Base-by-base conservation (phyloP, 2,113 vertebrate species). In the Periophthalmodon schlosseri region DNA sequence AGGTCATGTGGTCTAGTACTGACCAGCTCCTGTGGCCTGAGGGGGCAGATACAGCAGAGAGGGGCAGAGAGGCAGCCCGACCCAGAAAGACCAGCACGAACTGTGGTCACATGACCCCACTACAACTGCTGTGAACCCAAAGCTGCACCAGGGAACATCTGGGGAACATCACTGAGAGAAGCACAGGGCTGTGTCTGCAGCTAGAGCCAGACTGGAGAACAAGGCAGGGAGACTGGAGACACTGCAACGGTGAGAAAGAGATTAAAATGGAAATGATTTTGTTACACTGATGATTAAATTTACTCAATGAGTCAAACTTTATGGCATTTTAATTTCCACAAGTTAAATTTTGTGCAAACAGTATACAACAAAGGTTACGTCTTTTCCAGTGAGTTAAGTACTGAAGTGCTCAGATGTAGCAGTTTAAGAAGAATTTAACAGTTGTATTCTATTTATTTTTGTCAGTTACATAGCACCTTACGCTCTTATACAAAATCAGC, bases 21-120 rank as follows among this genome's bases (percentile, higher is more conserved):
- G 88, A 85, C 85, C 90, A 78, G 84, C 49, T 49, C 67, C 54
- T 11, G 39, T 83, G 70, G 73, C 91, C 88, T 74, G 16, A n/a
- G 84, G 91, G 83, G 78, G 77, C 16, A 70, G 49, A 85, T 82
- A 83, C 52, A 81, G 77, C 66, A 80, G 76, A 79, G 73, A 69
- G 70, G 60, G 68, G 47, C 39, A 77, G 72, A 57, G 73, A 76
- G 70, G 36, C 72, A 39, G 82, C 70, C 74, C 81, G 81, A 86
- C 87, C 86, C 81, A 91, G 77, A 91, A 90, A 92, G 76, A 84
- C 84, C 86, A 89, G 83, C 82, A 80, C 57, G 82, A 79, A 76
- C 60, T 76, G 74, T 70, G 77, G 83, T 81, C 79, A 83, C 78
- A 79, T 74, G 79, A 78, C 47, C 44, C 34, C 64, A 64, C 67